Evolutionary conservation across 2,113 vertebrate species (phyloP).

Genomic region (Lucifuga dentata): DNA sequence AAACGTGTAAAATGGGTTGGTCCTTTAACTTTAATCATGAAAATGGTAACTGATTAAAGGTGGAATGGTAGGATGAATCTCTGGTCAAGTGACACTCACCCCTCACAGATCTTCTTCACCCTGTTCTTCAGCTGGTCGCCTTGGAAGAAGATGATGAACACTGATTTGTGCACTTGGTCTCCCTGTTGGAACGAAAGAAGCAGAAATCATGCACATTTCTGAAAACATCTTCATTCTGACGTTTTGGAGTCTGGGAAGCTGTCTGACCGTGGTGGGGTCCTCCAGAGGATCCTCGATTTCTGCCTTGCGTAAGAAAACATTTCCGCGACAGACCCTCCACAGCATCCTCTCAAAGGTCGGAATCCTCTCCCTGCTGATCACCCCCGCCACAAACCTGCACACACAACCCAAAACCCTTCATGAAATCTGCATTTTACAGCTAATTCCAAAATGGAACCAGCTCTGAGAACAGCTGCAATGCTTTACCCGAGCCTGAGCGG

Average conservation of each 20-base stretch:
- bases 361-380: slow-evolving; percentile 96
- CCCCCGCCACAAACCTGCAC: slow-evolving; percentile 94
- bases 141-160: slow-evolving; percentile 99
- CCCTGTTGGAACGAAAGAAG: slow-evolving; percentile 80
- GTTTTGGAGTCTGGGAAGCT: neutral
- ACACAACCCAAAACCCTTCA: neutral
- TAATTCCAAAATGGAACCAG: no score
- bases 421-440: no score
- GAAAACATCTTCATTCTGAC: no score
- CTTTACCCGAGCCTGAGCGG: slow-evolving; percentile 93
- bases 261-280: slow-evolving; percentile 92
- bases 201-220: neutral
- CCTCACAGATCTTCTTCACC: slow-evolving; percentile 99
- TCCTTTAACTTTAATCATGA: no score
- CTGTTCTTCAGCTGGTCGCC: slow-evolving; percentile 98
- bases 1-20: no score
- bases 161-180: slow-evolving; percentile 97
- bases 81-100: slow-evolving; percentile 86
- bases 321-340: slow-evolving; percentile 98
- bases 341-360: slow-evolving; percentile 98
- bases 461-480: no score
- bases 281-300: slow-evolving; percentile 97
- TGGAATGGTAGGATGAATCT: no score
- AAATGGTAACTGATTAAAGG: no score
- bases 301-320: slow-evolving; percentile 95